These are phyloP conservation scores for Zaprionus lineosus DNA, from an alignment of 2,888 invertebrate species.

Conservation along the genomic window DNA sequence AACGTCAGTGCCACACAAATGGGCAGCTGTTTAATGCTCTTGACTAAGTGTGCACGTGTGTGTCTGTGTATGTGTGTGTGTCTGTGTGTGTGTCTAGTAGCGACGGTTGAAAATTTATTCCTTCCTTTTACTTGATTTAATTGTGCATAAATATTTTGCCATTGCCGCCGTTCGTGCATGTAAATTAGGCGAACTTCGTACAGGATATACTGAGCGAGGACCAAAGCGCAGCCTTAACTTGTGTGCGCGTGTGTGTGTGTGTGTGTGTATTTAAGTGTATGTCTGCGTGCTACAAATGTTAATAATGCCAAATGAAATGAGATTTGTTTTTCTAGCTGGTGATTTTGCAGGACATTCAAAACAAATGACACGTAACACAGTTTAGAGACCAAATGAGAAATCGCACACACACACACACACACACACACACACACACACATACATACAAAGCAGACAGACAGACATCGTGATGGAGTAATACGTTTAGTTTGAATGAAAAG, in stretches of 20 bases:
- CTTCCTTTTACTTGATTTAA: slow-evolving; percentile 74
- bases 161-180: slow-evolving; percentile 62
- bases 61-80: slow-evolving; percentile 7
- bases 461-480: too few species aligned
- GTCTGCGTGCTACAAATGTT: slow-evolving; percentile 24
- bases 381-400: background rate
- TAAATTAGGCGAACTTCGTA: slow-evolving; percentile 58
- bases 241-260: background rate
- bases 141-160: slow-evolving; percentile 78
- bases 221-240: slow-evolving; percentile 24
- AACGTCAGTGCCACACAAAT: slow-evolving; percentile 30
- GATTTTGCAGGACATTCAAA: slow-evolving; percentile 14
- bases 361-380: slow-evolving; percentile 7
- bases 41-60: slow-evolving; percentile 2
- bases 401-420: too few species aligned
- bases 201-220: slow-evolving; percentile 7
- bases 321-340: slow-evolving; percentile 30
- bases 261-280: slow-evolving; percentile 5
- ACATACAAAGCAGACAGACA: too few species aligned
- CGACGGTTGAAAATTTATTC: slow-evolving; percentile 58
- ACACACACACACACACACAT: too few species aligned
- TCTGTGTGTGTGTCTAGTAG: slow-evolving; percentile 1
- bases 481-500: too few species aligned
- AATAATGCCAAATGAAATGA: slow-evolving; percentile 40
- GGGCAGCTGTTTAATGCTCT: slow-evolving; percentile 55